Conservation (phyloP, 2,113 vertebrate species). For the Gyps fulvus region DNA sequence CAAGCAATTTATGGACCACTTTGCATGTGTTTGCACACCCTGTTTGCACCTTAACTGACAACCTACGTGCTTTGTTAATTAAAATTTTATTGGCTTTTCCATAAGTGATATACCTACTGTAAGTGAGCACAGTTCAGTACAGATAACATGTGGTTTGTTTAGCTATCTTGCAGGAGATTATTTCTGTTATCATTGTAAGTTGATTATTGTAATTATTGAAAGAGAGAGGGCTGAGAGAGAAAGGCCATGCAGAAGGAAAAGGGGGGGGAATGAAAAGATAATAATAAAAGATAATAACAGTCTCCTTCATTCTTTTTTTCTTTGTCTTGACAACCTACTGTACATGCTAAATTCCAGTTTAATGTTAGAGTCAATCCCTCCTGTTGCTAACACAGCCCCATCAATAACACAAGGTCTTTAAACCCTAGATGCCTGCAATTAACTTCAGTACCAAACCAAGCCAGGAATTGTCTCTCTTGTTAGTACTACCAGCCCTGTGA, state of each 20-base stretch:
- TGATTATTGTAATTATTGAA: conserved; percentile 73
- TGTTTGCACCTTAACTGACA: conserved; percentile 52
- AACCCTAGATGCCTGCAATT: conserved; percentile 40
- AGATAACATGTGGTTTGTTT: conserved; percentile 66
- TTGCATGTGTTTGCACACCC: not conserved
- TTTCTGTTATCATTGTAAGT: conserved; percentile 68
- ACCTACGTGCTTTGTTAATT: conserved; percentile 54
- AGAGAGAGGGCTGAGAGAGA: conserved; percentile 54
- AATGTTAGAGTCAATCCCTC: conserved; percentile 20
- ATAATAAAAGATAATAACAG: conserved; percentile 65
- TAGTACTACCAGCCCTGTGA: not conserved
- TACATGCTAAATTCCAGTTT: conserved; percentile 53
- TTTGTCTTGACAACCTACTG: conserved; percentile 44
- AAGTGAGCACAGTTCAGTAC: conserved; percentile 38
- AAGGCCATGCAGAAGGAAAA: conserved; percentile 27
- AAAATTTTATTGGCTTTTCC: conserved; percentile 68
- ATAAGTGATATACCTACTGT: conserved; percentile 53
- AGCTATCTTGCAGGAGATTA: conserved; percentile 68
- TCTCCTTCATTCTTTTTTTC: conserved; percentile 60
- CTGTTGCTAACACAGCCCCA: conserved; percentile 24
- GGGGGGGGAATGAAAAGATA: conserved; percentile 60
- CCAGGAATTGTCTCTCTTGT: not conserved
- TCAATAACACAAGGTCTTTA: conserved; percentile 34
- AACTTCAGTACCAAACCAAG: conserved; percentile 13
- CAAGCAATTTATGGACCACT: not conserved